Conservation (phyloP, 2,113 vertebrate species). For the Colossoma macropomum region DNA sequence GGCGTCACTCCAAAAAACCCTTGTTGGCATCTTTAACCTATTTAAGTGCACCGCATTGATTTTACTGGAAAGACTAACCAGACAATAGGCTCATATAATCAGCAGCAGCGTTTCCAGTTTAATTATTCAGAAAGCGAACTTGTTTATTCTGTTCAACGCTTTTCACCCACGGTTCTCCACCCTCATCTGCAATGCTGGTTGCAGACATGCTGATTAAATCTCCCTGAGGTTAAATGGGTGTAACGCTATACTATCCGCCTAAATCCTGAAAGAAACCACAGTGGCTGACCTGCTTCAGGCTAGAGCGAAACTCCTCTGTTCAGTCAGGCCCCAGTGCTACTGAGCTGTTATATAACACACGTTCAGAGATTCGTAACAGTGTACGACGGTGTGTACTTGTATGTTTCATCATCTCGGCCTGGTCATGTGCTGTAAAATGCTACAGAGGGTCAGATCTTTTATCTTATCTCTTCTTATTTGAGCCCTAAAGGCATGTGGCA, state of each 20-base stretch:
- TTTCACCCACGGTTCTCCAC: neutral
- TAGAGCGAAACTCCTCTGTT: neutral
- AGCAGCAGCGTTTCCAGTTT: too few species aligned
- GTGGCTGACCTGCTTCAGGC: constrained; percentile 49
- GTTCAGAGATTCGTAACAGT: neutral
- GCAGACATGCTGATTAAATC: constrained; percentile 27
- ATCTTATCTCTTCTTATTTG: constrained; percentile 47
- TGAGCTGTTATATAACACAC: constrained; percentile 53
- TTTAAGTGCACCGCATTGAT: too few species aligned
- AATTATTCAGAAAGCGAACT: too few species aligned
- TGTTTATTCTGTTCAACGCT: too few species aligned
- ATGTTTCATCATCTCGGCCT: constrained; percentile 2
- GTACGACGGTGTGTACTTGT: neutral
- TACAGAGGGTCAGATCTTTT: neutral
- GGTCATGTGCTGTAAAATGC: constrained; percentile 15
- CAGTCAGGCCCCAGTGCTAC: constrained; percentile 34
- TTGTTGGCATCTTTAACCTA: too few species aligned
- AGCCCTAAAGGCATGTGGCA: constrained; percentile 43
- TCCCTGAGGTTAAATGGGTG: constrained; percentile 20
- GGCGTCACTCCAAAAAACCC: too few species aligned
- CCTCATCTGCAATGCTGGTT: neutral
- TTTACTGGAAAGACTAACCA: too few species aligned
- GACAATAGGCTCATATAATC: too few species aligned
- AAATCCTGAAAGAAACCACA: constrained; percentile 22
- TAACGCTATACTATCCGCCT: neutral